Evolutionary conservation across 64 coral and sea anemone species (phyloP).

Genomic region (Trachythela sp.): DNA sequence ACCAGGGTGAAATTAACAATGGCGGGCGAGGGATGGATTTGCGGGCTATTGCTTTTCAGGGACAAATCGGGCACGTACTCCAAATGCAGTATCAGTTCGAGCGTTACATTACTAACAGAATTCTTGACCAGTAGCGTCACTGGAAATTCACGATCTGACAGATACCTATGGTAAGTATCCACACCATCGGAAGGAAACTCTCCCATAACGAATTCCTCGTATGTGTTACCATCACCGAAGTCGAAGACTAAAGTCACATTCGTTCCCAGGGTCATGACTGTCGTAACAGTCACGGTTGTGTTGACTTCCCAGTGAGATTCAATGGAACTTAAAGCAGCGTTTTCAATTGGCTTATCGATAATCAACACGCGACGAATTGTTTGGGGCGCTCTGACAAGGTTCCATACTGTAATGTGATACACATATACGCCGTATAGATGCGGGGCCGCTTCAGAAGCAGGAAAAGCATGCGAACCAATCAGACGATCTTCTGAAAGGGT

Average conservation of each 20-base stretch:
- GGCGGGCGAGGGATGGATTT: background rate
- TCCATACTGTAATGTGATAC: background rate
- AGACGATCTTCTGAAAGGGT: background rate
- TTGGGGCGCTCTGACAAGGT: background rate
- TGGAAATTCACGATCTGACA: background rate
- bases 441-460: background rate
- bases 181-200: background rate
- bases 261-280: background rate
- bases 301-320: background rate
- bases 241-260: background rate
- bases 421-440: background rate
- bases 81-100: background rate
- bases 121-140: background rate
- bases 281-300: background rate
- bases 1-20: background rate
- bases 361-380: background rate
- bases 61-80: background rate
- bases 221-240: background rate
- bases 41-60: background rate
- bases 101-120: background rate
- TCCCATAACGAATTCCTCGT: background rate
- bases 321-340: background rate
- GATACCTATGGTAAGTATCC: background rate
- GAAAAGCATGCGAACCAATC: background rate
- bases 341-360: background rate